Evolutionary conservation across 2,797 vertebrate species (phyloP), one percentile per base, ranked within the genome.

Genomic region (Crypturellus tataupa): DNA sequence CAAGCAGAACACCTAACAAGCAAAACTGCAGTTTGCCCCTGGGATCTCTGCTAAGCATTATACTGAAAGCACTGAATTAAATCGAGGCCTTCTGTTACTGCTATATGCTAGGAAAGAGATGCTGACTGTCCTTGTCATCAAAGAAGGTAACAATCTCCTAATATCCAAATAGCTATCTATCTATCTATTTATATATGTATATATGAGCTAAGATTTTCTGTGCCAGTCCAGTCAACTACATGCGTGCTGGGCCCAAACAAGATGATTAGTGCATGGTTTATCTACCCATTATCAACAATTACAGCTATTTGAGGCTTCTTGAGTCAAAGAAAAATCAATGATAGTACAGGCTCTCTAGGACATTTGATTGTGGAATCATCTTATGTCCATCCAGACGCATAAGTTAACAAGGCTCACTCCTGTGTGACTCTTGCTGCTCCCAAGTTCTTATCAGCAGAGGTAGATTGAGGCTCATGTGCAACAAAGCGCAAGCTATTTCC

Each of bases 41-140:
- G 53, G 73, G 33, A 94, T 94, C 87, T 89, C 90, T 93, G 83
- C 71, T 90, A 59, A 73, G 33, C n/a, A n/a, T 80, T 89, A 82
- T 75, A 60, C 64, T 81, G 85, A 80, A 71, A 72, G n/a, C 39
- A 9, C 46, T 51, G 31, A 49, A 70, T 67, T 81, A 75, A 70
- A 87, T 76, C 79, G 51, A 40, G 12, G 65, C 13, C 49, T 56
- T 33, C 27, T 25, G n/a, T 17, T 53, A 40, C 24, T 68, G 68
- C 40, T 82, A 25, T 47, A 6, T 10, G 44, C 20, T 25, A 19
- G 8, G 14, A 73, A 64, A 64, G 33, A 76, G 35, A 39, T 18
- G 29, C 24, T 0, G 2, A 21, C 39, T 44, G 49, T 21, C 60
- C 14, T 21, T 44, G 37, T 24, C 49, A 27, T 37, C 40, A 80